Conservation (phyloP, 2,797 vertebrate genomes). For the Malurus leucopterus region DNA sequence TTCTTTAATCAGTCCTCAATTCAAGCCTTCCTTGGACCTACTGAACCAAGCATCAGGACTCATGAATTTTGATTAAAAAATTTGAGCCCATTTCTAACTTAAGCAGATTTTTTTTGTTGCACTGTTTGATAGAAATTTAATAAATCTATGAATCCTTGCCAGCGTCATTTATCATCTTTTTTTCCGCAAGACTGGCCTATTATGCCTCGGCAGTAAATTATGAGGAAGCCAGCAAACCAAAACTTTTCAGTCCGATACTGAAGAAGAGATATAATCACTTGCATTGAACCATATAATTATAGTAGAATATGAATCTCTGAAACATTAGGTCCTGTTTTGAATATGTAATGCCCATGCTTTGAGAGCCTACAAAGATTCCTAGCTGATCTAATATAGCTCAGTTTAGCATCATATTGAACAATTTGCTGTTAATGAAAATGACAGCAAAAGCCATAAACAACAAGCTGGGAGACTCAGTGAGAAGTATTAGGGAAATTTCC, state of each 20-base stretch:
- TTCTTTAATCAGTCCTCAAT: constrained; percentile 93
- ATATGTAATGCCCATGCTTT: constrained; percentile 87
- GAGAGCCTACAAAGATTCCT: constrained; percentile 71
- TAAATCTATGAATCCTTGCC: constrained; percentile 93
- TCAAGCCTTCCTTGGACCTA: constrained; percentile 85
- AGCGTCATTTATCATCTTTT: constrained; percentile 89
- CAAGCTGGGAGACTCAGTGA: constrained; percentile 34
- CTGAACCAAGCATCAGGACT: constrained; percentile 82
- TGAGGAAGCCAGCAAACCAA: constrained; percentile 88
- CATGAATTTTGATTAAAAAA: constrained; percentile 94
- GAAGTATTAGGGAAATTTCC: constrained; percentile 43
- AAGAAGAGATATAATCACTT: constrained; percentile 96
- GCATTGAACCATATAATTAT: constrained; percentile 98
- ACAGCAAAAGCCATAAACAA: constrained; percentile 64
- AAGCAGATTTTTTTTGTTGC: constrained; percentile 87
- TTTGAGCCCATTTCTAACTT: constrained; percentile 84
- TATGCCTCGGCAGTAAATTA: constrained; percentile 89
- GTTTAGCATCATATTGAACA: constrained; percentile 70
- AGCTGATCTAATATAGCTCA: constrained; percentile 73
- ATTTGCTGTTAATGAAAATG: constrained; percentile 71
- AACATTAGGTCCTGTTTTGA: constrained; percentile 94
- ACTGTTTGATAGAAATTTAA: constrained; percentile 96
- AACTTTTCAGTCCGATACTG: constrained; percentile 85
- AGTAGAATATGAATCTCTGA: constrained; percentile 92
- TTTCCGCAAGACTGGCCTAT: constrained; percentile 85